Evolutionary conservation across 2,888 invertebrate species (phyloP), one percentile per base, ranked within the genome.

Genomic region (Pelosia muscerda): DNA sequence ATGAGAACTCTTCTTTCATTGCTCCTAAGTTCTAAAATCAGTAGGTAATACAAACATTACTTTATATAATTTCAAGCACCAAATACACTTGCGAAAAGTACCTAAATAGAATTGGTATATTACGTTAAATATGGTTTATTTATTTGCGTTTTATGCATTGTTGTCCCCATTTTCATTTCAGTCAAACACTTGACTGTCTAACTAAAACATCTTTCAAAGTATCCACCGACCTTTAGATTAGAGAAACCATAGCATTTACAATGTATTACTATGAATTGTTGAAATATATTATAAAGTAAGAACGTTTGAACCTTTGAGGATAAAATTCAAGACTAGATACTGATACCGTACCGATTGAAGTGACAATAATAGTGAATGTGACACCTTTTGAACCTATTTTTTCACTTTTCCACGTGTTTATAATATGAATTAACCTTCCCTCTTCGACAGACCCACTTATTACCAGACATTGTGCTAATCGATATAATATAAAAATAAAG

Each of bases 341-440:
- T 25, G 34, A 19, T 19, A 63, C 57, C 57, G 49, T 58, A 49
- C 42, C 55, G 55, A 42, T 81, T 79, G 82, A 72, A 75, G 83
- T 87, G 93, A 94, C 93, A 94, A 94, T 94, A 93, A 93, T 88
- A 84, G 82, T 25, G 69, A 85, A 84, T 84, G 86, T 86, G 83
- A 80, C 81, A 76, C 70, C 79, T 81, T 79, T 80, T 73, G 81
- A n/a, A 64, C 65, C 65, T 92, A 93, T 94, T 93, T 93, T 93
- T 93, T 84, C 93, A 94, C 90, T 92, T 93, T 94, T 92, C 84
- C 91, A 93, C 86, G 87, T 84, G 82, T 75, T 84, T 72, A 74
- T 80, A 79, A 74, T 80, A 79, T 77, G 83, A 75, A 66, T 69
- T 59, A n/a, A 72, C 68, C 66, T 72, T 75, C 76, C 77, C 73